Conservation (phyloP, 2,113 vertebrate species). For the Lutjanus erythropterus region DNA sequence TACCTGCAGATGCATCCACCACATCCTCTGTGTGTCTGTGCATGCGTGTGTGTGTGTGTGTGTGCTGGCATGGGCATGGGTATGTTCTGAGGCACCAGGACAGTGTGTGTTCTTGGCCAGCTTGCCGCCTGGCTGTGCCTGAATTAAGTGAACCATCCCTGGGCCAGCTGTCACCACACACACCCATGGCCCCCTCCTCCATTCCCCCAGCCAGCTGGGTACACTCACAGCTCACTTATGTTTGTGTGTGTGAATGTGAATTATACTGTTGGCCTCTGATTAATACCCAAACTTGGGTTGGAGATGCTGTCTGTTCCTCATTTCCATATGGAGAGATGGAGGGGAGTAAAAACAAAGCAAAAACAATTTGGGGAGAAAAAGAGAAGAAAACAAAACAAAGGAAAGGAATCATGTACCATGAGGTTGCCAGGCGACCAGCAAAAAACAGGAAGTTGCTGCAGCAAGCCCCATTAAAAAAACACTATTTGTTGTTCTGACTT, state of each 20-base stretch:
- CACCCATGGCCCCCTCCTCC: conserved; percentile 3
- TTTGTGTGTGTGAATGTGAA: conserved; percentile 32
- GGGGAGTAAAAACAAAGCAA: not conserved
- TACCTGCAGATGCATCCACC: conserved; percentile 44
- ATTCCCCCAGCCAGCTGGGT: conserved; percentile 60
- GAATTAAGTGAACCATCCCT: conserved; percentile 72
- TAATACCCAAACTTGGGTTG: conserved; percentile 12
- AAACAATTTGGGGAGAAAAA: not conserved
- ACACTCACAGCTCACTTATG: conserved; percentile 27
- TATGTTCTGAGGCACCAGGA: conserved; percentile 57
- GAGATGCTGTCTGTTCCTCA: not conserved
- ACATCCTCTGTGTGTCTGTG: not conserved
- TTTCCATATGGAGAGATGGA: not conserved
- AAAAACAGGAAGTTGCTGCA: too few relatives aligned
- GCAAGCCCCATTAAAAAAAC: too few relatives aligned
- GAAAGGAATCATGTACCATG: not conserved
- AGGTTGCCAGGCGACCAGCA: too few relatives aligned
- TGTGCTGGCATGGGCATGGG: conserved; percentile 13
- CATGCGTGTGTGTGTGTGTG: not conserved
- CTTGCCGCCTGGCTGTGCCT: conserved; percentile 51
- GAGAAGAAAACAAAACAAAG: not conserved
- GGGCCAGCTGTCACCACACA: conserved; percentile 74
- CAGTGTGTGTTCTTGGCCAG: conserved; percentile 63
- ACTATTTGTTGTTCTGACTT: too few relatives aligned
- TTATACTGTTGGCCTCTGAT: conserved; percentile 24